A percentile compares a stretch with the other conserved stretches of the same genome.
Conservation (phyloP, 2,797 vertebrate genomes). For the Epinephelus malabaricus region DNA sequence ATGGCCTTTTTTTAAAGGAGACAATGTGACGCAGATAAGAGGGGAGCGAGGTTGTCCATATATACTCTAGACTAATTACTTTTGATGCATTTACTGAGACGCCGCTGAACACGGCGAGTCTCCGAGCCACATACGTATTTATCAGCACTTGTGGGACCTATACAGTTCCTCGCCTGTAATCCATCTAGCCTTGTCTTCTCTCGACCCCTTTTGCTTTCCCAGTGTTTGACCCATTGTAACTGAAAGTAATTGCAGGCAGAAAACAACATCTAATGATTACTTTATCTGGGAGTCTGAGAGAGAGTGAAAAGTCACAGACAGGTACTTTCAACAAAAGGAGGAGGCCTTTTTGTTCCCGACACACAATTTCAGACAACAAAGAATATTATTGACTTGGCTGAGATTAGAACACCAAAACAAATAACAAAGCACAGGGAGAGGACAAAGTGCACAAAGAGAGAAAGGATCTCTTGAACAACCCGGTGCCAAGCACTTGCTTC, state of each 20-base stretch:
- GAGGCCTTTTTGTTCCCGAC: conserved; percentile 83
- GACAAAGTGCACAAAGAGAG: conserved; percentile 85
- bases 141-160: conserved; percentile 84
- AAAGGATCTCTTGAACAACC: conserved; percentile 81
- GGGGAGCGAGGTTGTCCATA: conserved; percentile 73
- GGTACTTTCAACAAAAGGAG: conserved; percentile 87
- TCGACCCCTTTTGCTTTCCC: conserved; percentile 77
- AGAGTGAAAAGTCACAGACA: conserved; percentile 88
- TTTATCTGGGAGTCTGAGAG: conserved; percentile 85
- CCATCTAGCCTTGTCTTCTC: conserved; percentile 81
- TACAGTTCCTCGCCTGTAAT: conserved; percentile 81
- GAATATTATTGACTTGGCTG: conserved; percentile 91
- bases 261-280: conserved; percentile 91
- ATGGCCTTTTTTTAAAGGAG: conserved; percentile 68
- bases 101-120: conserved; percentile 76
- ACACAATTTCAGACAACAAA: conserved; percentile 90
- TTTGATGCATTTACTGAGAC: conserved; percentile 81
- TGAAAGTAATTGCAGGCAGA: conserved; percentile 89
- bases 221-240: conserved; percentile 86
- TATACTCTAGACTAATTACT: conserved; percentile 84
- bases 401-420: conserved; percentile 92
- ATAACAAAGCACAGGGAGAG: conserved; percentile 85
- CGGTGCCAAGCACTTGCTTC: conserved; percentile 71
- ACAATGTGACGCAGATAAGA: conserved; percentile 81
- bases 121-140: conserved; percentile 83